phyloP scores from a whole-genome alignment of 2,888 invertebrate genomes.

The Cantharis rufa region DNA sequence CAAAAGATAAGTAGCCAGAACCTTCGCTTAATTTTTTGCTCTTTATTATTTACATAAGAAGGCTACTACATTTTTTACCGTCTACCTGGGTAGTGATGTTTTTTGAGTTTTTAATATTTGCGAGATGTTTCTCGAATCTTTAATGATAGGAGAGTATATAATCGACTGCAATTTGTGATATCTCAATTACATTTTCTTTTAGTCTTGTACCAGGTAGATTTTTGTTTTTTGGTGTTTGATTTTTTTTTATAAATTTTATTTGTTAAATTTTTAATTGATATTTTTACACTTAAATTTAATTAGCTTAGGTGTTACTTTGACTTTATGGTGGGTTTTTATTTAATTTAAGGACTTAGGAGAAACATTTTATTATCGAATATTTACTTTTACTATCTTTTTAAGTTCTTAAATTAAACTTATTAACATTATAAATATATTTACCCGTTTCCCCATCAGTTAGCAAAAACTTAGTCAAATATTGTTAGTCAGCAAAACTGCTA shows the following conservation, averaged over 20 bases:
- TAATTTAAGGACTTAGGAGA: background rate
- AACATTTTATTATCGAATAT: background rate
- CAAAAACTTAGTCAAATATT: background rate
- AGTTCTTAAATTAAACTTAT: conserved; percentile 3
- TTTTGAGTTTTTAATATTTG: conserved; percentile 10
- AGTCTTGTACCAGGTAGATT: conserved; percentile 5
- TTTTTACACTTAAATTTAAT: background rate
- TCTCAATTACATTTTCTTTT: conserved; percentile 19
- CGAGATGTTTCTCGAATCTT: conserved; percentile 8
- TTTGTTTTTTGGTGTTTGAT: background rate
- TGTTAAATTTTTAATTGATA: background rate
- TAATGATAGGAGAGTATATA: conserved; percentile 13
- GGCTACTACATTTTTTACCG: conserved; percentile 7
- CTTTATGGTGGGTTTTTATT: background rate
- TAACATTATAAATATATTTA: background rate
- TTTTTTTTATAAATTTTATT: background rate
- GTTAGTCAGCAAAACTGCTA: background rate
- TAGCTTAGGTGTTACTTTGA: background rate
- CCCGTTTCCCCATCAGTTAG: background rate
- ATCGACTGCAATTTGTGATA: conserved; percentile 27
- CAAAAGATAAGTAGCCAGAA: background rate
- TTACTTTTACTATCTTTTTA: background rate
- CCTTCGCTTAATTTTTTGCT: background rate
- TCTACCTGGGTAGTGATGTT: conserved; percentile 13
- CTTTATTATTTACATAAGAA: background rate